Evolutionary conservation across 1,140 invertebrate species (phyloP), one percentile per base, ranked within the genome.

Genomic region (Bemisia tabaci): DNA sequence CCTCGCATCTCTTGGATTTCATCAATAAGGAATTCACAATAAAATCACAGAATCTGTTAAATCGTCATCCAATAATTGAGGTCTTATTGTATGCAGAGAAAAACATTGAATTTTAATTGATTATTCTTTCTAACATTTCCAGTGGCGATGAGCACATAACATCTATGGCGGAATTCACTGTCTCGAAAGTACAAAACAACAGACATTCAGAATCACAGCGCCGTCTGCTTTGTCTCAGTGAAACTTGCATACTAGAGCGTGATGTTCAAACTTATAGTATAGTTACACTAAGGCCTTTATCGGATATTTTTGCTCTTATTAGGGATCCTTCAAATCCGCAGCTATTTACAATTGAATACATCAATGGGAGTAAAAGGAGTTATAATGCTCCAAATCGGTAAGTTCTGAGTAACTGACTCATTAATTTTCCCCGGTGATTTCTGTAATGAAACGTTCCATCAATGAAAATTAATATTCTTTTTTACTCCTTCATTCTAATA

Each of bases 201-300:
- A 82, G 92, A 61, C 89, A 94, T 77, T 81, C 82, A 69, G 90
- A 92, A 71, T 85, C 87, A 2, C 87, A 93, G 27, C 81, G 90
- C 70, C 82, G 95, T 68, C 91, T 91, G 1, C 81, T 99, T n/a
- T 98, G 95, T 75, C 80, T 99, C 0, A 95, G 94, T 0, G 96
- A 98, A 77, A 90, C 89, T 0, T 99, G 95, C 79, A 79, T 99
- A 22, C 77, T 99, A 27, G 97, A 99, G 81, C 82, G 97, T 72
- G 97, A 99, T 82, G 93, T 93, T 24, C 91, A 92, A 73, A 96
- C 94, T 0, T 99, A 99, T 77, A 91, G 87, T 72, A 88, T 95
- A 68, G 89, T 85, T 70, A 95, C 95, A 23, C 79, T 95, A 39
- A 87, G 92, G 72, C 94, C 95, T 0, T 78, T 98, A 11, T 84